These are phyloP conservation scores for Ernsta delagoae DNA, from an alignment of 2,888 invertebrate genomes.

Conservation along the genomic window DNA sequence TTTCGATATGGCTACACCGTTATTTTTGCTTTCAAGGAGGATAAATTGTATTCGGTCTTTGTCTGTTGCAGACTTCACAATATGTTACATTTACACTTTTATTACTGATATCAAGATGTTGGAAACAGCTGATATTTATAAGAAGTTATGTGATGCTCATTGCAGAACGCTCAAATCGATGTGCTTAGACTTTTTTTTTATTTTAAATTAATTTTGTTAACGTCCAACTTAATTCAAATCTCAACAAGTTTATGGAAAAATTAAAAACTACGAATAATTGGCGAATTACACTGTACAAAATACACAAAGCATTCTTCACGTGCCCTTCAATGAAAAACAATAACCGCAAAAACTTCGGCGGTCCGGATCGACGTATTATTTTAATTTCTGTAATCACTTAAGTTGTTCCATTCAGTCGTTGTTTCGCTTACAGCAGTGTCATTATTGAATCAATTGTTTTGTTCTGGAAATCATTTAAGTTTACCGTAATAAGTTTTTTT, in stretches of 20 bases:
- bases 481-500: constrained; percentile 34
- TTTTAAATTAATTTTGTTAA: too few relatives aligned
- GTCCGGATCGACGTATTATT: constrained; percentile 13
- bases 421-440: constrained; percentile 29
- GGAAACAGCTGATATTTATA: too few relatives aligned
- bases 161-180: too few relatives aligned
- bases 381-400: constrained; percentile 24
- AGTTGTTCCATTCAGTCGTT: constrained; percentile 17
- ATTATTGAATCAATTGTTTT: constrained; percentile 37
- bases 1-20: constrained; percentile 19
- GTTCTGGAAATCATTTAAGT: constrained; percentile 35
- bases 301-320: neutral
- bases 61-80: too few relatives aligned
- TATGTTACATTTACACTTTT: too few relatives aligned
- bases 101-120: too few relatives aligned
- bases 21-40: constrained; percentile 7
- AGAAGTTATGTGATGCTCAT: too few relatives aligned
- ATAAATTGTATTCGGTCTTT: too few relatives aligned
- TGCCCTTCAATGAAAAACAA: neutral
- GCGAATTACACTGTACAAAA: neutral
- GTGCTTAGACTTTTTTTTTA: too few relatives aligned
- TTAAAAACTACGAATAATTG: too few relatives aligned
- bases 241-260: too few relatives aligned
- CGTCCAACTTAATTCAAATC: too few relatives aligned
- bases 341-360: constrained; percentile 1